phyloP scores from a whole-genome alignment of 1,140 invertebrate species.

The Coelopa frigida region DNA sequence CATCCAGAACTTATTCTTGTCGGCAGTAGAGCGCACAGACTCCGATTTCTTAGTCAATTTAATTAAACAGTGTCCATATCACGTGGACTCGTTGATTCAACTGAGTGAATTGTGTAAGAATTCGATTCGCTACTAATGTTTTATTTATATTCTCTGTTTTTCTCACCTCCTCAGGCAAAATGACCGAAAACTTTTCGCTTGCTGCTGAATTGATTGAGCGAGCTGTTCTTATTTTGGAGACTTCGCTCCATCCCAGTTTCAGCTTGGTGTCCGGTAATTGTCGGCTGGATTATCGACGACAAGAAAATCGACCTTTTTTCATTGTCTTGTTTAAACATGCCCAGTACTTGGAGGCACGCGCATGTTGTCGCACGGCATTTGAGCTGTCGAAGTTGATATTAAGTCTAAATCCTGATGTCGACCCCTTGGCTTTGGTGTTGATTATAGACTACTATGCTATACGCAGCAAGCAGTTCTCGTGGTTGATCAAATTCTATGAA shows the following conservation, averaged over 20 bases:
- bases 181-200: conserved; percentile 72
- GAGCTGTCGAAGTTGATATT: conserved; percentile 71
- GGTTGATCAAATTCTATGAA: conserved; percentile 66
- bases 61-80: conserved; percentile 69
- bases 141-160: not conserved
- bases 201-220: conserved; percentile 73
- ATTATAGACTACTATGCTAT: conserved; percentile 85
- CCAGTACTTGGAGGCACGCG: conserved; percentile 69
- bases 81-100: conserved; percentile 79
- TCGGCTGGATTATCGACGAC: conserved; percentile 69
- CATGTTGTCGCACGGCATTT: conserved; percentile 71
- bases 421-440: conserved; percentile 75
- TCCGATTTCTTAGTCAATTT: conserved; percentile 76
- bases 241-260: conserved; percentile 73
- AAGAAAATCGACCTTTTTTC: conserved; percentile 81
- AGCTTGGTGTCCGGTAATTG: conserved; percentile 67
- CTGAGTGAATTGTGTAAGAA: conserved; percentile 69
- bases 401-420: conserved; percentile 73
- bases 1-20: conserved; percentile 65
- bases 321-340: conserved; percentile 82
- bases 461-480: conserved; percentile 71
- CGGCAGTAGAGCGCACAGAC: conserved; percentile 72
- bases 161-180: too few species aligned
- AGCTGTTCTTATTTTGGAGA: conserved; percentile 70
- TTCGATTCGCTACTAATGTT: conserved; percentile 1